phyloP scores from a whole-genome alignment of 1,140 invertebrate species.

The Acromyrmex charruanus region DNA sequence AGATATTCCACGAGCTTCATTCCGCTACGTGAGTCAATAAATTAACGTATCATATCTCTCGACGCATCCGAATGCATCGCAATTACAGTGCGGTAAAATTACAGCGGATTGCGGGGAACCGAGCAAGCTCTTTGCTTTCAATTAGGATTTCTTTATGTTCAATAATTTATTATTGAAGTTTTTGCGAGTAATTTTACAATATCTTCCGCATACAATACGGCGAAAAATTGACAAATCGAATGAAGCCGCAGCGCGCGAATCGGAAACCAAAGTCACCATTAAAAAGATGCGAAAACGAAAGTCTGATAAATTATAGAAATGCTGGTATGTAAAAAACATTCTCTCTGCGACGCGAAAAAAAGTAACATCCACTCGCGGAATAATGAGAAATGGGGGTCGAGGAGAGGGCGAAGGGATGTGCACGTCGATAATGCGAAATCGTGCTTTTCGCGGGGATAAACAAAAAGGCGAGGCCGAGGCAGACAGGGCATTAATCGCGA shows the following conservation, averaged over 20 bases:
- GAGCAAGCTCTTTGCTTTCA: neutral
- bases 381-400: slow-evolving; percentile 27
- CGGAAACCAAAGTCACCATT: neutral
- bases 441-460: slow-evolving; percentile 38
- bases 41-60: slow-evolving; percentile 71
- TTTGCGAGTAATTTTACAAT: neutral
- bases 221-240: neutral
- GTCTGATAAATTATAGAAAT: slow-evolving; percentile 41
- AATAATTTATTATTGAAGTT: neutral
- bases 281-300: slow-evolving; percentile 43
- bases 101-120: slow-evolving; percentile 29
- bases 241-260: neutral
- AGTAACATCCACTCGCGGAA: neutral
- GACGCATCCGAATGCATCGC: slow-evolving; percentile 75
- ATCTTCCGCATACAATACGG: neutral
- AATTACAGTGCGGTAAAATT: slow-evolving; percentile 65
- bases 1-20: neutral
- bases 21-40: slow-evolving; percentile 73
- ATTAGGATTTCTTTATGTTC: slow-evolving; percentile 13
- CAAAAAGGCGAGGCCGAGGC: slow-evolving; percentile 53
- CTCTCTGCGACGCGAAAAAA: neutral
- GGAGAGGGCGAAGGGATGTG: neutral
- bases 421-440: slow-evolving; percentile 63
- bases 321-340: slow-evolving; percentile 24
- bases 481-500: slow-evolving; percentile 66